Conservation (phyloP, 35 echinoderm and acorn worm genomes). For the Hemicentrotus pulcherrimus region DNA sequence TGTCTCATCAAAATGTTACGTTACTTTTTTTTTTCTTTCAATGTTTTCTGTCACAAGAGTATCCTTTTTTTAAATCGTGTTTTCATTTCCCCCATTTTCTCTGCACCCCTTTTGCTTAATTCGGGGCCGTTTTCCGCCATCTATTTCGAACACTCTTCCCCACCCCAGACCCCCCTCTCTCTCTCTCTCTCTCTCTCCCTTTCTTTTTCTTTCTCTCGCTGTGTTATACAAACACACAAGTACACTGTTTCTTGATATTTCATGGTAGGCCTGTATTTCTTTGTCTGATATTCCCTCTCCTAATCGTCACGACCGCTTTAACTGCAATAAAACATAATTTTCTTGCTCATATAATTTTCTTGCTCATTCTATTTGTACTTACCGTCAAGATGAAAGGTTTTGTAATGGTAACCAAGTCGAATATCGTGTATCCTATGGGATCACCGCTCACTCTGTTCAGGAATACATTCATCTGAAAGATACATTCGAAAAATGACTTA, state of each 20-base stretch:
- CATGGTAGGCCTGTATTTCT: too few relatives aligned
- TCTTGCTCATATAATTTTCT: not conserved
- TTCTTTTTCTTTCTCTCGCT: not conserved
- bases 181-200: not conserved
- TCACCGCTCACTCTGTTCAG: constrained; percentile 61
- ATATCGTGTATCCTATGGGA: constrained; percentile 64
- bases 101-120: too few relatives aligned
- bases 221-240: not conserved
- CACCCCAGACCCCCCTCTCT: not conserved
- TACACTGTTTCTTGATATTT: too few relatives aligned
- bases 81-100: too few relatives aligned
- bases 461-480: constrained; percentile 23
- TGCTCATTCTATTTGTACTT: not conserved
- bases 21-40: not conserved
- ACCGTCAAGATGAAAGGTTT: constrained; percentile 76
- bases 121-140: too few relatives aligned
- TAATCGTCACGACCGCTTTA: not conserved
- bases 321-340: not conserved
- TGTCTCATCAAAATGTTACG: not conserved
- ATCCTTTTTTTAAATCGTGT: not conserved
- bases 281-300: too few relatives aligned
- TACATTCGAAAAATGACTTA: too few relatives aligned
- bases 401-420: constrained; percentile 65
- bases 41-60: not conserved
- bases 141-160: not conserved